A percentile compares a stretch with the other conserved stretches of the same genome.
Evolutionary conservation across 2,888 invertebrate genomes (phyloP).

Genomic region (Sympetrum striolatum): DNA sequence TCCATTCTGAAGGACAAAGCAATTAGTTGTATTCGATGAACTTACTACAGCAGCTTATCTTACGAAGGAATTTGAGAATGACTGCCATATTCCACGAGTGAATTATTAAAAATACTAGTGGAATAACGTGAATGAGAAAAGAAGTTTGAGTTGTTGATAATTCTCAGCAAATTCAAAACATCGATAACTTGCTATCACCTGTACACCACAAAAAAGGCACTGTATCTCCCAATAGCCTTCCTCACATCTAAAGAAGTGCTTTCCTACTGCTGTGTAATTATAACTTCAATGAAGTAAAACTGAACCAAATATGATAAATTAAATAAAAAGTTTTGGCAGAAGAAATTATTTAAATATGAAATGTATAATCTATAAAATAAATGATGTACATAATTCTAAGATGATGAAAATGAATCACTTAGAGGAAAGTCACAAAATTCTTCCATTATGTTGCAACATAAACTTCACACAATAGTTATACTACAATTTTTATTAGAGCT

Average conservation of each 20-base stretch:
- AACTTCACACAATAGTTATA: not conserved
- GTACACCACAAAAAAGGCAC: not conserved
- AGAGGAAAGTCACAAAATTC: not conserved
- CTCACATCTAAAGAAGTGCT: conserved; percentile 39
- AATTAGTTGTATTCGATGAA: conserved; percentile 39
- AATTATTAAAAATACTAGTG: conserved; percentile 35
- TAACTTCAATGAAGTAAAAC: conserved; percentile 7
- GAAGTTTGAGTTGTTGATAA: not conserved
- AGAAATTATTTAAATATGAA: not conserved
- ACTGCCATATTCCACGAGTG: conserved; percentile 33
- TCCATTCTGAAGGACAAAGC: conserved; percentile 38
- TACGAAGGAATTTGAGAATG: conserved; percentile 29
- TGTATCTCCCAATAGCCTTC: conserved; percentile 40
- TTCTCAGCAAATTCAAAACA: not conserved
- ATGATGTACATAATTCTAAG: not conserved
- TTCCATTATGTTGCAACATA: not conserved
- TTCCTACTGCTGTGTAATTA: not conserved
- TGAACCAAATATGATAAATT: not conserved
- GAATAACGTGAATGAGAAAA: conserved; percentile 4
- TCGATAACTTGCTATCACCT: conserved; percentile 3
- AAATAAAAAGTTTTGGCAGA: not conserved
- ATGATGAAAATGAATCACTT: not conserved
- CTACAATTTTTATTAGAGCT: not conserved
- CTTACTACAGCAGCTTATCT: conserved; percentile 42
- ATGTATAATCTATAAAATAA: not conserved